phyloP scores from a whole-genome alignment of 2,888 invertebrate species.

The Perizoma flavofasciatum region DNA sequence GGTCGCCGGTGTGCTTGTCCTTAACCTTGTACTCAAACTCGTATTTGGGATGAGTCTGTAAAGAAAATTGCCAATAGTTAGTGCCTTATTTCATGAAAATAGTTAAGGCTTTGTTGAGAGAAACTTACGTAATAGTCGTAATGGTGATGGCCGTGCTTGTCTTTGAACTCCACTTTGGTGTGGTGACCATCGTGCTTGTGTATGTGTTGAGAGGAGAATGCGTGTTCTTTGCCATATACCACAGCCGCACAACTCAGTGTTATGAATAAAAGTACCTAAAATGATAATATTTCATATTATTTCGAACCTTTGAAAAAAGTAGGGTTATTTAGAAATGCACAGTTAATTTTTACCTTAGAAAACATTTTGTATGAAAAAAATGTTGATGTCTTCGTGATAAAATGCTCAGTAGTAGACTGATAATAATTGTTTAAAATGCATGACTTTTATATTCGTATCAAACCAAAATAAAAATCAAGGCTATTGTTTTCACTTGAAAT shows the following conservation, averaged over 20 bases:
- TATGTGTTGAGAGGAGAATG: constrained; percentile 64
- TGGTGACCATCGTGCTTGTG: constrained; percentile 36
- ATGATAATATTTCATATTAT: background rate
- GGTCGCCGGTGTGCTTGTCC: constrained; percentile 67
- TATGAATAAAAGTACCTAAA: constrained; percentile 47
- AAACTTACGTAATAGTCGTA: constrained; percentile 44
- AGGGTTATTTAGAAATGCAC: too few relatives aligned
- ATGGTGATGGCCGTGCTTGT: constrained; percentile 40
- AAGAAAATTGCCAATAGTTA: background rate
- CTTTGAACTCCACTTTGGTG: constrained; percentile 28
- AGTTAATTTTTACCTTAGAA: too few relatives aligned
- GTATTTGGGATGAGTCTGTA: constrained; percentile 40
- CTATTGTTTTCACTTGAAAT: constrained; percentile 17
- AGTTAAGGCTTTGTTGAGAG: background rate
- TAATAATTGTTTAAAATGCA: constrained; percentile 25
- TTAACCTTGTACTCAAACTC: constrained; percentile 66
- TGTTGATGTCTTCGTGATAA: background rate
- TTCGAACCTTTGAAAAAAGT: too few relatives aligned
- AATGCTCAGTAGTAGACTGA: constrained; percentile 21
- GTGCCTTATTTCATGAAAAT: too few relatives aligned
- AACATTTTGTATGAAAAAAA: too few relatives aligned
- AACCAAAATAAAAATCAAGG: constrained; percentile 26
- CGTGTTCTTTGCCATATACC: constrained; percentile 38
- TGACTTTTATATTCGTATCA: constrained; percentile 32
- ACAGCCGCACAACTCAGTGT: constrained; percentile 39